Evolutionary conservation across 2,888 invertebrate species (phyloP).

Genomic region (Leucoma salicis): DNA sequence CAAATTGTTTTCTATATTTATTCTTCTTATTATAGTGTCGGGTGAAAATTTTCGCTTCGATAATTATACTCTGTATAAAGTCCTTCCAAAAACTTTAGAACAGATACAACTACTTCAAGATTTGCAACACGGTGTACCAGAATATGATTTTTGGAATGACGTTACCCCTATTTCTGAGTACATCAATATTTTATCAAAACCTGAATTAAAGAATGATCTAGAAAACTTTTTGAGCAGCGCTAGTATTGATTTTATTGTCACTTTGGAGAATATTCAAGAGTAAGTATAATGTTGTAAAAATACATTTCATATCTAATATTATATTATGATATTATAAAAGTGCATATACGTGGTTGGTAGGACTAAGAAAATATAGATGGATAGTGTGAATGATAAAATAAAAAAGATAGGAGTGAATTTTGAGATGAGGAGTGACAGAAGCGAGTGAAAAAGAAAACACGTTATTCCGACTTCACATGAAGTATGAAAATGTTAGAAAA

Average conservation of each 20-base stretch:
- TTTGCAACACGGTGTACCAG: slow-evolving; percentile 60
- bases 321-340: too few species aligned
- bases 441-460: too few species aligned
- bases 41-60: slow-evolving; percentile 56
- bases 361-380: too few species aligned
- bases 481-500: too few species aligned
- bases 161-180: slow-evolving; percentile 50
- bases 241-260: slow-evolving; percentile 61
- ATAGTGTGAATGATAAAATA: too few species aligned
- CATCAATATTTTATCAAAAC: slow-evolving; percentile 68
- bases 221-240: slow-evolving; percentile 51
- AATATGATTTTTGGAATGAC: slow-evolving; percentile 72
- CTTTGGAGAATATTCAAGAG: slow-evolving; percentile 75
- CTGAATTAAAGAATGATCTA: slow-evolving; percentile 54
- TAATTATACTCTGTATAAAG: slow-evolving; percentile 77
- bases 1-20: slow-evolving; percentile 21
- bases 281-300: too few species aligned
- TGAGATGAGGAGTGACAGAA: too few species aligned
- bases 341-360: too few species aligned
- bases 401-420: too few species aligned
- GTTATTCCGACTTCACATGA: too few species aligned
- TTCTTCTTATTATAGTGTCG: slow-evolving; percentile 19
- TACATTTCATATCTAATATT: too few species aligned
- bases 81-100: slow-evolving; percentile 68
- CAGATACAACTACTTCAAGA: slow-evolving; percentile 74